A percentile compares a stretch with the other conserved stretches of the same genome.
Evolutionary conservation across 2,113 vertebrate species (phyloP).

Genomic region (Gavia stellata): DNA sequence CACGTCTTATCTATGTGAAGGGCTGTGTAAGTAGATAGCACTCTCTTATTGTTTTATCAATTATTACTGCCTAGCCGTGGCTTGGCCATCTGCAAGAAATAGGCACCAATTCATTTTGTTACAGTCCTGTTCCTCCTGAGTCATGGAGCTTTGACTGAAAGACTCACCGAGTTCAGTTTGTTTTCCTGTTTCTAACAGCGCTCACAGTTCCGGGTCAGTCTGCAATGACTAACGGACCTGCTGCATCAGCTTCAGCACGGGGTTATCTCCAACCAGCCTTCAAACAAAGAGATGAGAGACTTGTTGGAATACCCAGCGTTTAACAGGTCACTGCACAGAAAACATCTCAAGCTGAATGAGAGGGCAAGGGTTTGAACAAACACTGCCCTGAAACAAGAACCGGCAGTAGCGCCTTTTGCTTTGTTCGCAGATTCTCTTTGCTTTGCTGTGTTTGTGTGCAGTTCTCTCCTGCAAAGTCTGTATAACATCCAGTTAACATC

Average conservation of each 20-base stretch:
- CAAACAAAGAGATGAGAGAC: background rate
- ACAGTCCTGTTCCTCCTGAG: background rate
- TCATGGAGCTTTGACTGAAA: background rate
- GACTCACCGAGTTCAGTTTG: background rate
- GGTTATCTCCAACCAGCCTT: background rate
- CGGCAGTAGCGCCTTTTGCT: rapidly evolving
- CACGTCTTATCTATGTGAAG: background rate
- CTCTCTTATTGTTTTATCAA: background rate
- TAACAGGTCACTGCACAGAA: background rate
- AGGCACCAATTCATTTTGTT: background rate
- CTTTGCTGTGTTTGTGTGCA: background rate
- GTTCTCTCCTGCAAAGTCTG: background rate
- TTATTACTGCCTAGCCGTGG: background rate
- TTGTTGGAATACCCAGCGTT: background rate
- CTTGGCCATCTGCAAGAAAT: background rate
- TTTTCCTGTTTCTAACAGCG: background rate
- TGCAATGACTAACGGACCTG: background rate
- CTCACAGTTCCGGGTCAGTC: background rate
- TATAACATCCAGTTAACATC: background rate
- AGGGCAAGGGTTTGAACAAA: background rate
- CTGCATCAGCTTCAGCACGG: background rate
- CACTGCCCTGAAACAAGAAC: background rate
- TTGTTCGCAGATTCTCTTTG: background rate
- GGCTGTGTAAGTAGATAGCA: background rate
- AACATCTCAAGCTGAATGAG: background rate